Evolutionary conservation across 2,113 vertebrate genomes (phyloP).

Genomic region (Catharus fuscescens): DNA sequence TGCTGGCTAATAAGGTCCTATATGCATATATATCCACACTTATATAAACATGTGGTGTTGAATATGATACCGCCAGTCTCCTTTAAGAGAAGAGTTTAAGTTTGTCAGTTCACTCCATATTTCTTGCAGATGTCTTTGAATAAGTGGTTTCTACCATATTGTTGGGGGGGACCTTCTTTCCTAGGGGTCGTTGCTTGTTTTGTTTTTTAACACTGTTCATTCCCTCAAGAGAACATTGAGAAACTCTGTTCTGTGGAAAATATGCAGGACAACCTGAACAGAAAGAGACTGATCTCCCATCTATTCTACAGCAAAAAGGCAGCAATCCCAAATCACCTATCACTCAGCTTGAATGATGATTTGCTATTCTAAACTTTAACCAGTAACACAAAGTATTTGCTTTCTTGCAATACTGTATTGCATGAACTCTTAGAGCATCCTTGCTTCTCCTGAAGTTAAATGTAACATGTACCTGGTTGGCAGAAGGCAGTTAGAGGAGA

Average conservation of each 20-base stretch:
- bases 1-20: conserved; percentile 19
- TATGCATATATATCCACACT: not conserved
- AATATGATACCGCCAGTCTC: not conserved
- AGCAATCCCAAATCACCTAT: not conserved
- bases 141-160: not conserved
- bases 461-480: not conserved
- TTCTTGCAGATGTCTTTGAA: conserved; percentile 39
- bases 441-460: not conserved
- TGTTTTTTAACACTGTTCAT: not conserved
- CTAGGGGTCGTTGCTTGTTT: not conserved
- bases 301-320: not conserved
- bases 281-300: not conserved
- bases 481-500: not conserved
- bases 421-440: not conserved
- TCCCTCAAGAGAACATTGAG: not conserved
- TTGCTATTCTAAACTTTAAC: not conserved
- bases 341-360: not conserved
- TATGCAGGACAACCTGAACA: not conserved
- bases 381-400: not conserved
- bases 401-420: not conserved
- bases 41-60: conserved; percentile 19
- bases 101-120: not conserved
- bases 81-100: not conserved
- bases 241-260: not conserved
- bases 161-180: not conserved